A percentile compares a stretch with the other conserved stretches of the same genome.
Conservation (phyloP, 2,113 vertebrate genomes). For the Poeciliopsis retropinna region DNA sequence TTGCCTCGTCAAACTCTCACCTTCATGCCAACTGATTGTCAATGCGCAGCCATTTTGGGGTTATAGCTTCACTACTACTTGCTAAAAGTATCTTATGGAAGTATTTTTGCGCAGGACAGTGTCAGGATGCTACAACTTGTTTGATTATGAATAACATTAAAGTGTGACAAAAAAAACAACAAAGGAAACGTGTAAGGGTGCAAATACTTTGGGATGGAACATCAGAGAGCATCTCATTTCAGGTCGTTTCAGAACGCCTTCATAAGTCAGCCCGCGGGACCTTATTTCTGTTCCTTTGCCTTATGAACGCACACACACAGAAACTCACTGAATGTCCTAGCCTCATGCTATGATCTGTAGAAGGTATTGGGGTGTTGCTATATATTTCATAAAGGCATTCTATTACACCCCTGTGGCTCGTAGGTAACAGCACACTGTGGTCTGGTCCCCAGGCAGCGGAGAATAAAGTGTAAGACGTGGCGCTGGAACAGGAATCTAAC, state of each 20-base stretch:
- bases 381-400: conserved; percentile 78
- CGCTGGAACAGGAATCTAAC: conserved; percentile 76
- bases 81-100: too few relatives aligned
- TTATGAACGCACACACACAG: conserved; percentile 11
- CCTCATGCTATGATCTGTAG: conserved; percentile 61
- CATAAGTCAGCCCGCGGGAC: conserved; percentile 26
- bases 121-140: too few relatives aligned
- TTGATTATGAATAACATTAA: too few relatives aligned
- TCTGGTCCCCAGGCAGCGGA: conserved; percentile 63
- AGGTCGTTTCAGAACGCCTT: conserved; percentile 10
- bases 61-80: too few relatives aligned
- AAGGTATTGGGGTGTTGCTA: conserved; percentile 50
- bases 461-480: conserved; percentile 70
- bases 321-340: conserved; percentile 33
- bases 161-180: too few relatives aligned
- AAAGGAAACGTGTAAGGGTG: too few relatives aligned
- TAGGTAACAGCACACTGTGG: conserved; percentile 55
- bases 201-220: conserved; percentile 3
- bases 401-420: conserved; percentile 71
- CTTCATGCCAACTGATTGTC: too few relatives aligned
- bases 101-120: too few relatives aligned
- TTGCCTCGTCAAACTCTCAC: too few relatives aligned
- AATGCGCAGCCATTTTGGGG: too few relatives aligned
- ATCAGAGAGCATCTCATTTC: conserved; percentile 24
- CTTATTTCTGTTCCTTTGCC: conserved; percentile 1